Base-by-base conservation (phyloP, 2,797 vertebrate species). In the Neosilurus mollespiculum region DNA sequence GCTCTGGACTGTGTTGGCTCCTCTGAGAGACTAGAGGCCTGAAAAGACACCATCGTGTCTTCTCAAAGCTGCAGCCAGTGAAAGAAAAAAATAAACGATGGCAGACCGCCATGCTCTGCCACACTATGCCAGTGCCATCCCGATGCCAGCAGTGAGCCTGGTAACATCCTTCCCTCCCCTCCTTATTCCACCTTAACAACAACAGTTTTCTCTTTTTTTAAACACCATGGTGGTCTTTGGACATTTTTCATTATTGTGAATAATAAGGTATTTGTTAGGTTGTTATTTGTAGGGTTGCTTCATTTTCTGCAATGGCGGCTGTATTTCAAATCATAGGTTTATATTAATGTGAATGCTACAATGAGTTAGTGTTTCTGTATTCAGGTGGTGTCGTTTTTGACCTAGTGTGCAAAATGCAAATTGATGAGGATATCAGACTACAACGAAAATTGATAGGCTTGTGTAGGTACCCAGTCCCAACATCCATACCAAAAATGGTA, bases 11-110 rank as follows among this genome's bases (percentile, higher is more conserved):
- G 89, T 91, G 89, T 89, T 89, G 88, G 89, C 90, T 84, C 90
- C 88, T 67, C 84, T 66, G 82, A 91, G 89, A 90, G 89, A 90
- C 87, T 65, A 88, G 87, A 86, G 81, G 62, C 69, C 88, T 91
- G 89, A 93, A 94, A 91, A 91, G 91, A 91, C 90, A 87, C 89
- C 90, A 88, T 89, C 88, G 87, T 83, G 92, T 91, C 89, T 92
- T 87, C 90, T 88, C 89, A 89, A 87, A 89, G 91, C 89, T 86
- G 87, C 85, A 85, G 92, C 91, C 92, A 91, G 89, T 83, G 67
- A 69, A 88, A 61, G 92, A 61, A 61, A 89, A 51, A 91, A 91
- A 91, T 90, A 89, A 89, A 83, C 86, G 83, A 87, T 93, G 93
- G 94, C 93, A 93, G 88, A 54, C 82, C 53, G 89, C 91, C 90